phyloP scores from a whole-genome alignment of 2,888 invertebrate species.

The Scrobipalpa costella region DNA sequence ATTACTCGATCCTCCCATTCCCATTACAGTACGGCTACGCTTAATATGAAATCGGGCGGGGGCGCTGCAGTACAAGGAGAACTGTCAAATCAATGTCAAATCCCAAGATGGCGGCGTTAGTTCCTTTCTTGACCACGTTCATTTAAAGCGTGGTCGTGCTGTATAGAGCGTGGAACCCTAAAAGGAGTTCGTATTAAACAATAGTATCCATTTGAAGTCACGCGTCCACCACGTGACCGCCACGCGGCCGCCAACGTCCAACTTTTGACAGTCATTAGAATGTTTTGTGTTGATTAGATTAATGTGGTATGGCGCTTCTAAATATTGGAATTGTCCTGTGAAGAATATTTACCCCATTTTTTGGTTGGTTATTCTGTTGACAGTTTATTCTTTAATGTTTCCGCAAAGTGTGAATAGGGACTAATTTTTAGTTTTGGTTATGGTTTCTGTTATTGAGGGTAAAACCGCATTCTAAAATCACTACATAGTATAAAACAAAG shows the following conservation, averaged over 20 bases:
- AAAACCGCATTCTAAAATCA: too few species aligned
- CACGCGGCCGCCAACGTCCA: conserved; percentile 43
- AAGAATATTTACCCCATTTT: conserved; percentile 6
- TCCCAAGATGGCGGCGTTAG: too few species aligned
- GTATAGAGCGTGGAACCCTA: conserved; percentile 10
- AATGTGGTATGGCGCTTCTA: conserved; percentile 44
- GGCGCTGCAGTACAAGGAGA: too few species aligned
- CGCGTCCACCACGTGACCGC: conserved; percentile 57
- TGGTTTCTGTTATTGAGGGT: background rate
- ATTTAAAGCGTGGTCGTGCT: too few species aligned
- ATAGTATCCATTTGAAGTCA: conserved; percentile 53
- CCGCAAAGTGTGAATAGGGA: conserved; percentile 26
- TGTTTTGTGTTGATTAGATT: conserved; percentile 63
- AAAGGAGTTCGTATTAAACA: conserved; percentile 39
- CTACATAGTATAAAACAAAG: too few species aligned
- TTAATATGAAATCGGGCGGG: too few species aligned
- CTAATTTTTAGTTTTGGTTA: conserved; percentile 20
- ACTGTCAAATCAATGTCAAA: too few species aligned
- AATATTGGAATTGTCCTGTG: conserved; percentile 14
- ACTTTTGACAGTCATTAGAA: conserved; percentile 53
- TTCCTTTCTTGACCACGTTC: too few species aligned
- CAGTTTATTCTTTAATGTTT: conserved; percentile 28
- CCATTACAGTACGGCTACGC: too few species aligned
- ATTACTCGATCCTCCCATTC: conserved; percentile 13
- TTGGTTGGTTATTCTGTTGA: conserved; percentile 30